Evolutionary conservation across 2,888 invertebrate genomes (phyloP).

Genomic region (Endomychus coccineus): DNA sequence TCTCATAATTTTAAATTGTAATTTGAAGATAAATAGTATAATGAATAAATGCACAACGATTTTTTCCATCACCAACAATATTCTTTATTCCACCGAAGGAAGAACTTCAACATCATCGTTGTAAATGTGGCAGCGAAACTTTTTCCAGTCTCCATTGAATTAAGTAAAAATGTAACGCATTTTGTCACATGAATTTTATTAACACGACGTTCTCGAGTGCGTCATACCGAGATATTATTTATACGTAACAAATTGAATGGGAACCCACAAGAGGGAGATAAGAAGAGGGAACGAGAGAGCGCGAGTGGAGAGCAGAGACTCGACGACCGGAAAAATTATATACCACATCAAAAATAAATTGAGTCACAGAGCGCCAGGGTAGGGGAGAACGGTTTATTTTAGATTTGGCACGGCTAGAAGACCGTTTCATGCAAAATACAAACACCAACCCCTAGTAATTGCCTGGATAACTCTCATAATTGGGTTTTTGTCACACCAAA

Average conservation of each 20-base stretch:
- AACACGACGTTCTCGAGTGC: slow-evolving; percentile 23
- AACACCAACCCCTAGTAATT: slow-evolving; percentile 29
- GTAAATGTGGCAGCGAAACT: too few relatives aligned
- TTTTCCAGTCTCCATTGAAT: too few relatives aligned
- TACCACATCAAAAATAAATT: slow-evolving; percentile 41
- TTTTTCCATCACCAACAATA: too few relatives aligned
- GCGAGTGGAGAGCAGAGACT: slow-evolving; percentile 27
- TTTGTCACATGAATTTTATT: too few relatives aligned
- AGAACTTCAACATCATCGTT: too few relatives aligned
- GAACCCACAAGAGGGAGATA: slow-evolving; percentile 23
- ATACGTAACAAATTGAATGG: slow-evolving; percentile 34
- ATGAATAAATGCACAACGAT: too few relatives aligned
- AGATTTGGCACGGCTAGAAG: slow-evolving; percentile 24
- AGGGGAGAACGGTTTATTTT: slow-evolving; percentile 22
- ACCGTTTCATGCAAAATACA: slow-evolving; percentile 25
- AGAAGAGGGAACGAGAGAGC: slow-evolving; percentile 2
- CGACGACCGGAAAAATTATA: slow-evolving; percentile 39
- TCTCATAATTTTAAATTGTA: too few relatives aligned
- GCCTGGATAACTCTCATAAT: slow-evolving; percentile 33
- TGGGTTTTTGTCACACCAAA: slow-evolving; percentile 30
- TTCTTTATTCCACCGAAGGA: too few relatives aligned
- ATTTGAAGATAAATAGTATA: too few relatives aligned
- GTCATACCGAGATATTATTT: slow-evolving; percentile 31
- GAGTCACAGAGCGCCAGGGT: slow-evolving; percentile 24
- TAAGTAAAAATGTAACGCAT: too few relatives aligned